These are phyloP conservation scores for Steinernema feltiae DNA, from an alignment of 1,140 invertebrate species.

Conservation along the genomic window DNA sequence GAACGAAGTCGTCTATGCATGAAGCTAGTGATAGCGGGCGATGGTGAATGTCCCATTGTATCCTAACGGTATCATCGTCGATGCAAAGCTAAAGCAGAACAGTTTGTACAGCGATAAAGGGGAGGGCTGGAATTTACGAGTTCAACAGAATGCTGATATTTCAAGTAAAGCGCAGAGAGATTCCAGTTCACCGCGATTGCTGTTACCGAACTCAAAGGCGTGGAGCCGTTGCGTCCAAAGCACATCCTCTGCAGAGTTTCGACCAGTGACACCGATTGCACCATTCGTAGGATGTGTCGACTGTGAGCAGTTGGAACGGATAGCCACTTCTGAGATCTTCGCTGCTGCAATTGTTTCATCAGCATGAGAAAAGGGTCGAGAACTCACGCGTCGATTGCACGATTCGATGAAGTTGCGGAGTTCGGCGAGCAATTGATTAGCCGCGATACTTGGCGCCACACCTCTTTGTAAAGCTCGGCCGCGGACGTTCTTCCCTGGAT, in stretches of 20 bases:
- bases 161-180: background rate
- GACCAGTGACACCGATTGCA: constrained; percentile 8
- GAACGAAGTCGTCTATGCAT: background rate
- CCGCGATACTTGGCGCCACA: background rate
- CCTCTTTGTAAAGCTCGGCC: constrained; percentile 2
- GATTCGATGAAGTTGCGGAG: background rate
- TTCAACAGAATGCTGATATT: background rate
- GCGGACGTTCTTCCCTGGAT: background rate
- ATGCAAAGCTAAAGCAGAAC: background rate
- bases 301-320: background rate
- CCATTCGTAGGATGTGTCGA: background rate
- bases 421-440: background rate
- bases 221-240: background rate
- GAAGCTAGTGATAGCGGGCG: background rate
- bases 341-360: background rate
- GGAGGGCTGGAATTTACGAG: background rate
- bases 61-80: background rate
- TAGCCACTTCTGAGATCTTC: constrained; percentile 9
- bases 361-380: background rate
- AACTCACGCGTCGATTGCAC: constrained; percentile 4
- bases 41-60: background rate
- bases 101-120: background rate
- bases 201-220: background rate
- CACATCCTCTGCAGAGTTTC: background rate
- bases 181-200: constrained; percentile 1